Conservation (phyloP, 2,888 invertebrate genomes). For the Drosophila borborema region DNA sequence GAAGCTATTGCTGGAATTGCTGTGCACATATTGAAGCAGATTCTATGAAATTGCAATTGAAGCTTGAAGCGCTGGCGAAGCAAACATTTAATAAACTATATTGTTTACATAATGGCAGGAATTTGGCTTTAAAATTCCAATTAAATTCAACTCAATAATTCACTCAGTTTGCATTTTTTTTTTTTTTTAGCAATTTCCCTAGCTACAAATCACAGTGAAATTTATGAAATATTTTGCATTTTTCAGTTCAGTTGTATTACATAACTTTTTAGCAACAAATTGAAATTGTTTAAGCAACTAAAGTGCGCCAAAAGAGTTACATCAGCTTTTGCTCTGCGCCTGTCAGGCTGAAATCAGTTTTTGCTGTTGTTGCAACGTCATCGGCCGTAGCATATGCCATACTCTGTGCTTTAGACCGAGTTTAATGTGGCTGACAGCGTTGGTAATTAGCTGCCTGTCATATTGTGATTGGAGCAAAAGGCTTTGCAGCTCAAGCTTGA, state of each 20-base stretch:
- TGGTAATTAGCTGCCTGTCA: slow-evolving; percentile 17
- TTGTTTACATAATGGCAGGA: neutral
- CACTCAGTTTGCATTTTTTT: neutral
- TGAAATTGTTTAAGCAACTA: slow-evolving; percentile 1
- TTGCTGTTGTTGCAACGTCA: neutral
- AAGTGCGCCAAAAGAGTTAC: neutral
- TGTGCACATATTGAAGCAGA: neutral
- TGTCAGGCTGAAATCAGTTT: slow-evolving; percentile 2
- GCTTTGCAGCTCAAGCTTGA: neutral
- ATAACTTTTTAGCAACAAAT: neutral
- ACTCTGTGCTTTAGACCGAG: neutral
- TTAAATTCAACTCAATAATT: neutral
- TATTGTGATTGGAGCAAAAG: slow-evolving; percentile 6
- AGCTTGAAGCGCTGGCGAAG: neutral
- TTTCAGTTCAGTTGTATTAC: neutral
- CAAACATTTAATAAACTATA: neutral
- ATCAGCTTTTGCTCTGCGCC: neutral
- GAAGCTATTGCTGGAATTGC: neutral
- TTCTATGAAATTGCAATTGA: neutral
- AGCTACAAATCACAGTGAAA: neutral
- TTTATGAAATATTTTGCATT: neutral
- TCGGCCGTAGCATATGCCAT: neutral
- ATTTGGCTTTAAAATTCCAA: neutral
- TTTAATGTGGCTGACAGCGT: slow-evolving; percentile 2
- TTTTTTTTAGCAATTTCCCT: neutral